These are phyloP conservation scores for Pycnonotus jocosus DNA, from an alignment of 2,113 vertebrate genomes.

Conservation along the genomic window DNA sequence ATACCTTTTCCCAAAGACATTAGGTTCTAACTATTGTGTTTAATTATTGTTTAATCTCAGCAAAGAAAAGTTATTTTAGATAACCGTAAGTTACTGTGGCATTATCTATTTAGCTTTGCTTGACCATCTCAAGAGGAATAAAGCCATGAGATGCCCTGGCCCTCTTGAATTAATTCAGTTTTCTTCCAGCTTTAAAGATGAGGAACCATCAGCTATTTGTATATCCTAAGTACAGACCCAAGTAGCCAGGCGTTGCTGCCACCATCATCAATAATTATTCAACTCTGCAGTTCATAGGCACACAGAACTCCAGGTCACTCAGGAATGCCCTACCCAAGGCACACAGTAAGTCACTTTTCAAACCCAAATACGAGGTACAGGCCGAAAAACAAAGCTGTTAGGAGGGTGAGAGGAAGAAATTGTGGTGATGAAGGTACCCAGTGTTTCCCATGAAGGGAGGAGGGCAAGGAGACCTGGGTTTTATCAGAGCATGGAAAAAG, in stretches of 20 bases:
- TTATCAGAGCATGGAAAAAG: neutral
- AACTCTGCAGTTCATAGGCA: neutral
- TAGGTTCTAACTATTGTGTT: neutral
- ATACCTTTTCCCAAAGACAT: neutral
- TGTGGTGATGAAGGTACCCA: neutral
- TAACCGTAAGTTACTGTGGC: neutral
- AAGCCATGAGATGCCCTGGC: neutral
- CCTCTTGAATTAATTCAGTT: neutral
- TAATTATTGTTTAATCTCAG: neutral
- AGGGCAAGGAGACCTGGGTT: neutral
- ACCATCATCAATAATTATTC: neutral
- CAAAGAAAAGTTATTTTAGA: neutral
- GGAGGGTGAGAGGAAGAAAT: neutral
- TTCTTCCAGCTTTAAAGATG: neutral
- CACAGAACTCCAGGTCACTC: neutral
- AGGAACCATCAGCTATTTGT: neutral
- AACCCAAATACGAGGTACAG: neutral
- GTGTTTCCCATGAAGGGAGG: neutral
- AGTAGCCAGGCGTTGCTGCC: neutral
- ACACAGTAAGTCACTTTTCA: neutral
- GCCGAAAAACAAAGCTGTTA: neutral
- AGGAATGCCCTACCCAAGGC: neutral
- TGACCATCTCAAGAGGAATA: neutral
- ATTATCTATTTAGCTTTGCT: neutral
- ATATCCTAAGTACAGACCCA: neutral